phyloP scores from a whole-genome alignment of 2,888 invertebrate species.

The Trissoscelio sp. region DNA sequence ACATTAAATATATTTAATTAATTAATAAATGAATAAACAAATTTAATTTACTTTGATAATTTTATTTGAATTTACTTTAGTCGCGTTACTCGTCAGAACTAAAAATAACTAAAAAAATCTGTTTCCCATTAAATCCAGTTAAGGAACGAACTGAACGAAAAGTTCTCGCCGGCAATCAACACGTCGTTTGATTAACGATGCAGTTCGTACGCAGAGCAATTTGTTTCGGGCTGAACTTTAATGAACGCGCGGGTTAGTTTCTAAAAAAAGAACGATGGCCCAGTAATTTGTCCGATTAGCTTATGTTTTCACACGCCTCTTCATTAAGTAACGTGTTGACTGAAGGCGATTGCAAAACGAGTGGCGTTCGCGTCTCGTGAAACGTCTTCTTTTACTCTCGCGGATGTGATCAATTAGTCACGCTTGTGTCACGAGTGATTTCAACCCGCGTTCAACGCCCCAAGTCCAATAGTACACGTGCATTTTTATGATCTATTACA shows the following conservation, averaged over 20 bases:
- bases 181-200: no score
- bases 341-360: conserved; percentile 44
- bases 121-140: no score
- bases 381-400: conserved; percentile 53
- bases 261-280: conserved; percentile 18
- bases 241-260: background rate
- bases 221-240: background rate
- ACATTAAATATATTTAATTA: no score
- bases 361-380: conserved; percentile 29
- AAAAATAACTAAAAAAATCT: no score
- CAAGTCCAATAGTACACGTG: conserved; percentile 63
- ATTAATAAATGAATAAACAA: no score
- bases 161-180: no score
- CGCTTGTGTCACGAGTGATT: conserved; percentile 47
- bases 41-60: no score
- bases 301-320: conserved; percentile 31
- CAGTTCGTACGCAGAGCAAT: background rate
- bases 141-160: no score
- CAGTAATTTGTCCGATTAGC: conserved; percentile 35
- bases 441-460: conserved; percentile 60
- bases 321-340: conserved; percentile 39
- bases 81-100: no score
- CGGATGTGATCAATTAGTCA: conserved; percentile 60
- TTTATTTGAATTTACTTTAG: no score
- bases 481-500: no score